phyloP scores from a whole-genome alignment of 2,888 invertebrate species.

The Drosophila subsilvestris region DNA sequence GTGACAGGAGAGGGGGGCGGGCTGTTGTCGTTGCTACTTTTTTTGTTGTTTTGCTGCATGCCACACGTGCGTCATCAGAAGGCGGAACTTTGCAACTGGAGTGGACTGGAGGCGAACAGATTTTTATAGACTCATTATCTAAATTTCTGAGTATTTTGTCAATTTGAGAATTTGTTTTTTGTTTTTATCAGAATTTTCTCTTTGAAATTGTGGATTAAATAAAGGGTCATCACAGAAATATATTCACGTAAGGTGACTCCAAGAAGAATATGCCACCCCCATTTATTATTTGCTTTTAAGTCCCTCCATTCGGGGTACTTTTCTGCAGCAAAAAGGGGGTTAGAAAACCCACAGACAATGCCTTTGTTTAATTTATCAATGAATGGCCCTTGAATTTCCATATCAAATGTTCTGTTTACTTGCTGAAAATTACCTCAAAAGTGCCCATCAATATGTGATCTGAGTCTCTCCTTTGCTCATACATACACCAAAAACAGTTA shows the following conservation, averaged over 20 bases:
- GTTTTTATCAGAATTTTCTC: too few relatives aligned
- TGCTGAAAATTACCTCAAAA: neutral
- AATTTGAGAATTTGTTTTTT: neutral
- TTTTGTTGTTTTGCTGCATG: slow-evolving; percentile 31
- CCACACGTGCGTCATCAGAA: slow-evolving; percentile 41
- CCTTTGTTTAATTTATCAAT: too few relatives aligned
- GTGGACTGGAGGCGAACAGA: slow-evolving; percentile 21
- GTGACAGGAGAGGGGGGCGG: slow-evolving; percentile 8
- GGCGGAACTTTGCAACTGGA: slow-evolving; percentile 36
- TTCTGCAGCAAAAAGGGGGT: too few relatives aligned
- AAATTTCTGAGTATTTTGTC: neutral
- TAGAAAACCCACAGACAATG: too few relatives aligned
- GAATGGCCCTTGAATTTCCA: neutral
- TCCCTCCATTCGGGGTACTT: too few relatives aligned
- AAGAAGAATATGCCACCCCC: too few relatives aligned
- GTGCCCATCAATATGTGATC: neutral
- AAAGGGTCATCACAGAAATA: neutral
- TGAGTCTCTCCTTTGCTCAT: neutral
- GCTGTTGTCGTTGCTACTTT: slow-evolving; percentile 2
- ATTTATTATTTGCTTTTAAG: too few relatives aligned
- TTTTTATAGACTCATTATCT: slow-evolving; percentile 1
- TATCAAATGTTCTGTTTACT: neutral
- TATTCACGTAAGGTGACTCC: neutral
- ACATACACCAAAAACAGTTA: slow-evolving; percentile 14
- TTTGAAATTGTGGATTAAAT: neutral